Evolutionary conservation across 2,113 vertebrate species (phyloP), one percentile per base, ranked within the genome.

Genomic region (Puntigrus tetrazona): DNA sequence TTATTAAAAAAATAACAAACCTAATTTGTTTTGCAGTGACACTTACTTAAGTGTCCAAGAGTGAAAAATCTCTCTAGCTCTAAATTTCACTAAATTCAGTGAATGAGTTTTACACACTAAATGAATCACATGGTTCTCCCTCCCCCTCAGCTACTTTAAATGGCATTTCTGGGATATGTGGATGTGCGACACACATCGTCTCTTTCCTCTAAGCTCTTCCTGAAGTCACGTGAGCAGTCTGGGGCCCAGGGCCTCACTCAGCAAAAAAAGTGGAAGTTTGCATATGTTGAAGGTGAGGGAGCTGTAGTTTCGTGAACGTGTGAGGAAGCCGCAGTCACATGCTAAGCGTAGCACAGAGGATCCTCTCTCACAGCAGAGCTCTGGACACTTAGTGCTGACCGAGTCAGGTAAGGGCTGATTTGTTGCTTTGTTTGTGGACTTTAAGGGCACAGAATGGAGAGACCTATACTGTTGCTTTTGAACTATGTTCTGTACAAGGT

Each of bases 191-290:
- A 85, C 34, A 57, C 65, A 38, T 55, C 29, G 14, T 29, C 25
- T 67, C 69, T 78, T 70, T 72, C 55, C 47, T 57, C 52, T 18
- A n/a, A 7, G 13, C 73, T 82, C 73, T 67, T 55, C 67, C 70
- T 69, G 52, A 91, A 82, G 88, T 93, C 91, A 93, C 88, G n/a
- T n/a, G 84, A 91, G 93, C 87, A 84, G 89, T 90, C 90, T 91
- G 87, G 4, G 27, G 79, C 57, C 38, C 27, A 13, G 18, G 45
- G 18, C 25, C 61, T 67, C 74, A 91, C 90, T 94, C 92, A 94
- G 92, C 93, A 88, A 27, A 63, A 86, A 94, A 93, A 91, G 90
- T 90, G 91, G 92, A 94, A 94, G 73, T 85, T 57, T 75, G 87
- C 18, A 7, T 87, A 14, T 72, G 63, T 88, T 87, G 67, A 81